phyloP scores from a whole-genome alignment of 2,797 vertebrate genomes.

The Enteromius thamalakanensis region DNA sequence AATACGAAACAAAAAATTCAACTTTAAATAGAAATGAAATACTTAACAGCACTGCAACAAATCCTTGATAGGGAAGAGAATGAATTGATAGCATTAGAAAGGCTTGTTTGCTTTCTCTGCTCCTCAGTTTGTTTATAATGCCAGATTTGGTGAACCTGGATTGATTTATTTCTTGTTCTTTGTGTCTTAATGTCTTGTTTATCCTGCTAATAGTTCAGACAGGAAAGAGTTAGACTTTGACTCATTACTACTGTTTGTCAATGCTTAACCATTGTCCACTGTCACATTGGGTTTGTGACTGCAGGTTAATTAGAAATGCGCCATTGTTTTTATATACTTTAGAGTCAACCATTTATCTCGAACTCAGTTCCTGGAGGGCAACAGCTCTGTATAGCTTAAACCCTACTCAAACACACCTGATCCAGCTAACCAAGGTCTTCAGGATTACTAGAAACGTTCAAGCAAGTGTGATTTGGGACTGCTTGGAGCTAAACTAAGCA shows the following conservation, averaged over 20 bases:
- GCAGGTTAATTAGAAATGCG: neutral
- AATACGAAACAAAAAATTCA: neutral
- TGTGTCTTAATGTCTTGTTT: neutral
- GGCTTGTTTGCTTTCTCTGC: neutral
- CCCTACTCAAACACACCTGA: too few species aligned
- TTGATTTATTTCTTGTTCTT: neutral
- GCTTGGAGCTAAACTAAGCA: too few species aligned
- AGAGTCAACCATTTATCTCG: too few species aligned
- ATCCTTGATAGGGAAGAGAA: neutral
- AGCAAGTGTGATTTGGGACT: too few species aligned
- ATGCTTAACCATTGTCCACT: neutral
- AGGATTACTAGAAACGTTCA: too few species aligned
- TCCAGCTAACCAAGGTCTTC: too few species aligned
- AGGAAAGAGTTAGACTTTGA: neutral
- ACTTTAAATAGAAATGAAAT: neutral
- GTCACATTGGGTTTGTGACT: neutral
- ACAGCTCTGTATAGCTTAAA: too few species aligned
- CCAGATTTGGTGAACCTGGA: neutral
- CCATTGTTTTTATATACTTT: neutral
- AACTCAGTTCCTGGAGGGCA: too few species aligned
- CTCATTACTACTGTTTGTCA: conserved; percentile 5
- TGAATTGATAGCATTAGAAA: neutral
- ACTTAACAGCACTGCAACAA: neutral
- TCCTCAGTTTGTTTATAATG: neutral
- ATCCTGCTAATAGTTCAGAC: conserved; percentile 11